Evolutionary conservation across 1,140 invertebrate species (phyloP).

Genomic region (Lepidurus packardi): DNA sequence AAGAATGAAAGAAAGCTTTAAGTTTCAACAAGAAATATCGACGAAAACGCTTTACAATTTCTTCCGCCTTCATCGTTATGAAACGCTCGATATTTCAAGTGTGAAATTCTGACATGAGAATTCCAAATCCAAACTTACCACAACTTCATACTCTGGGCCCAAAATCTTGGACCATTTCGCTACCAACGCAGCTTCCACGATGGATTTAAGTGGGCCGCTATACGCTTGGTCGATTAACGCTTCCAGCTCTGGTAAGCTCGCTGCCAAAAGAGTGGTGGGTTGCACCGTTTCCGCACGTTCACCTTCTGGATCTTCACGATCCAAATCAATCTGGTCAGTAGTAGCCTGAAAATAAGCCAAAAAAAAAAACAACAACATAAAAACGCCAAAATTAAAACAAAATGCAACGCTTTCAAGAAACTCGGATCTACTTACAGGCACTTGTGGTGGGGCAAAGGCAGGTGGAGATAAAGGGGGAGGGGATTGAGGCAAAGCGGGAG

Average conservation of each 20-base stretch:
- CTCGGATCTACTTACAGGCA: conserved; percentile 50
- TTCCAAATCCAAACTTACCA: conserved; percentile 54
- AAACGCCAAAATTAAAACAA: neutral
- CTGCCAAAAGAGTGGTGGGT: neutral
- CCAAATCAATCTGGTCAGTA: conserved; percentile 29
- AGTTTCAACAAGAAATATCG: too few relatives aligned
- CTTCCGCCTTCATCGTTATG: neutral
- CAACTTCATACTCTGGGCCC: conserved; percentile 76
- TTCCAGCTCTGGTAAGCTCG: conserved; percentile 49
- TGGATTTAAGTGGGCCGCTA: conserved; percentile 55
- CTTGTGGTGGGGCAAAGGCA: conserved; percentile 67
- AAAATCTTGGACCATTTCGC: conserved; percentile 78
- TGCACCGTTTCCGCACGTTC: conserved; percentile 1
- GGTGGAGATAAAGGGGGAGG: conserved; percentile 48
- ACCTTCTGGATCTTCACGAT: conserved; percentile 30
- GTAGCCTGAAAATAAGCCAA: neutral
- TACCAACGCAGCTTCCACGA: conserved; percentile 69
- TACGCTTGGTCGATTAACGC: conserved; percentile 51
- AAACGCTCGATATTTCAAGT: neutral
- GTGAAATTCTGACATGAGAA: neutral
- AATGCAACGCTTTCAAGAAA: neutral
- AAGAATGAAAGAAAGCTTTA: conserved; percentile 26
- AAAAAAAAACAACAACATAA: neutral
- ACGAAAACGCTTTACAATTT: too few relatives aligned
- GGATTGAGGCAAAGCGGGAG: conserved; percentile 28